A percentile compares a stretch with the other conserved stretches of the same genome.
phyloP scores from a whole-genome alignment of 2,797 vertebrate genomes.

The Rallus crepitans region DNA sequence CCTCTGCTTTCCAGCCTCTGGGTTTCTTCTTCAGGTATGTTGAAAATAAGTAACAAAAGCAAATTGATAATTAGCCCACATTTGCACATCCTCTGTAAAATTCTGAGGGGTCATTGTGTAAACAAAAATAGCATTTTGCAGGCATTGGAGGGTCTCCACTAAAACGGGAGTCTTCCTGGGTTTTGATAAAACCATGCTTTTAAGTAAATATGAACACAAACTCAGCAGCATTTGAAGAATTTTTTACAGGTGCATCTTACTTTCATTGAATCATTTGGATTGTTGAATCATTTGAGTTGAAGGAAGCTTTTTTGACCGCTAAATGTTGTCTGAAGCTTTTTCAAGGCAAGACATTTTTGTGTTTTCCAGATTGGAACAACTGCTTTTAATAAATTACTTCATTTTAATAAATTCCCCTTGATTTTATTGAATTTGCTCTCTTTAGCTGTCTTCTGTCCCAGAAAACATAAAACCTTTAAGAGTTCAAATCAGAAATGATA shows the following conservation, averaged over 20 bases:
- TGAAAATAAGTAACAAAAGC: not conserved
- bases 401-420: slow-evolving; percentile 48
- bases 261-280: not conserved
- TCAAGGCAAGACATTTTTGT: slow-evolving; percentile 25
- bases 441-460: not conserved
- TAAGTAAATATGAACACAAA: not conserved
- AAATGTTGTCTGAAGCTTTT: not conserved
- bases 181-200: not conserved
- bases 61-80: not conserved
- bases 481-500: not conserved
- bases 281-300: not conserved
- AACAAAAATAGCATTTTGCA: accelerated
- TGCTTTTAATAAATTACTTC: not conserved
- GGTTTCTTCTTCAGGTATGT: not conserved
- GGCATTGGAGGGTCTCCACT: not conserved
- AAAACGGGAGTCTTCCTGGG: not conserved
- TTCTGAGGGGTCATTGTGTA: not conserved
- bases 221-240: not conserved
- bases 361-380: slow-evolving; percentile 23
- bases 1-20: not conserved
- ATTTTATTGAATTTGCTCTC: not conserved
- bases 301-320: slow-evolving; percentile 3
- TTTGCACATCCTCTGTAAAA: not conserved
- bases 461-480: not conserved
- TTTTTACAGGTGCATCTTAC: slow-evolving; percentile 3